Evolutionary conservation across 2,797 vertebrate species (phyloP), one percentile per base, ranked within the genome.

Genomic region (Pseudomugil tenellus): DNA sequence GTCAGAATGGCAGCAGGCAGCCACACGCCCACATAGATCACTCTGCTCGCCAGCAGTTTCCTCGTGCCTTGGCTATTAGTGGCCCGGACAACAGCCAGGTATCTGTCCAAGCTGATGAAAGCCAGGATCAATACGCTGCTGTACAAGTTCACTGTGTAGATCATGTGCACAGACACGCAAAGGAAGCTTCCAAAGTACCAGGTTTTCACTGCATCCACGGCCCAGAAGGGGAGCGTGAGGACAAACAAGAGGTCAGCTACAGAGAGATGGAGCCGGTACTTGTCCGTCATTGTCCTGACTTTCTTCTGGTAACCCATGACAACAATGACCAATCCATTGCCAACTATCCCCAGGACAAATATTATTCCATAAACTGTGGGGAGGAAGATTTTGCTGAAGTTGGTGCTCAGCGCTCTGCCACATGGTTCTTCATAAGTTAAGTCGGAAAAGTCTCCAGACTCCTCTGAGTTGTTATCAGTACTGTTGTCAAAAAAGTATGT

Each of bases 241-340:
- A 99, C 96, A 0, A 99, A 96, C 48, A 99, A 92, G 19, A 99
- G 96, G 77, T 99, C 98, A 0, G 98, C 98, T 63, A 98, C 96
- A 0, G 98, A 99, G 67, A 99, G 95, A 70, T 99, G 98, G 25
- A 99, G 92, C 74, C 98, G 93, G 89, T 99, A 99, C 84, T 98
- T 98, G 90, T 99, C 98, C 0, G 98, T 99, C 97, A 99, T 98
- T 58, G 94, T 98, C 76, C 94, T 95, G 21, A 95, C 88, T 70
- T 97, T 99, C 78, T 96, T 96, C 90, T 99, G 97, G 86, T 96
- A 99, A 84, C 97, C 97, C 96, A 99, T 98, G 85, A 99, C 96
- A 3, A 97, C 12, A 17, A 99, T 93, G 53, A 99, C 98, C 85
- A 99, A 90, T 85, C 96, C 96, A 77, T 99, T 99, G 58, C 98